Conservation (phyloP, 2,888 invertebrate genomes). For the Cylloceria caligata region DNA sequence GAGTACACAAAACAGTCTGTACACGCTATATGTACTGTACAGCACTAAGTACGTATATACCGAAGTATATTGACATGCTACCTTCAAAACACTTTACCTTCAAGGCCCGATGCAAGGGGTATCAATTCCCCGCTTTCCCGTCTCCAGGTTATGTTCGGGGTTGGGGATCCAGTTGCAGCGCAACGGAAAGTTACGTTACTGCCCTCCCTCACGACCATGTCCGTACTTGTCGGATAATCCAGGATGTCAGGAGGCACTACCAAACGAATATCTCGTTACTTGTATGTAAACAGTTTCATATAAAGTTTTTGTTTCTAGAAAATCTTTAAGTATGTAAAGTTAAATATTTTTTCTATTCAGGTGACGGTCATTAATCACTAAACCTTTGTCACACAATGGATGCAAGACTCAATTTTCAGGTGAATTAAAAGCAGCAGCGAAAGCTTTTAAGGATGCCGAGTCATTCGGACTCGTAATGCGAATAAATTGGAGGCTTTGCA, state of each 20-base stretch:
- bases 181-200: slow-evolving; percentile 91
- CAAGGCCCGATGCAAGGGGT: slow-evolving; percentile 82
- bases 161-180: slow-evolving; percentile 92
- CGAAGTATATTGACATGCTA: neutral
- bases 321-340: too few species aligned
- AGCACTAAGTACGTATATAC: neutral
- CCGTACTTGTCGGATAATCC: slow-evolving; percentile 91
- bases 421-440: too few species aligned
- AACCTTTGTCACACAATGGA: too few species aligned
- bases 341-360: too few species aligned
- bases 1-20: neutral
- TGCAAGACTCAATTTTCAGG: too few species aligned
- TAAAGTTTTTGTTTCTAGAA: neutral
- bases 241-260: slow-evolving; percentile 92
- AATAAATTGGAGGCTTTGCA: too few species aligned
- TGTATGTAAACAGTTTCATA: neutral
- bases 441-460: too few species aligned
- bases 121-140: slow-evolving; percentile 90
- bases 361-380: too few species aligned
- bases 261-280: slow-evolving; percentile 53
- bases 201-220: slow-evolving; percentile 92
- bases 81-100: slow-evolving; percentile 77
- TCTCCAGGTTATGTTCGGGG: slow-evolving; percentile 92
- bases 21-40: neutral
- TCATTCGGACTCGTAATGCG: too few species aligned